phyloP scores from a whole-genome alignment of 1,140 invertebrate species.

The Euwallacea similis region DNA sequence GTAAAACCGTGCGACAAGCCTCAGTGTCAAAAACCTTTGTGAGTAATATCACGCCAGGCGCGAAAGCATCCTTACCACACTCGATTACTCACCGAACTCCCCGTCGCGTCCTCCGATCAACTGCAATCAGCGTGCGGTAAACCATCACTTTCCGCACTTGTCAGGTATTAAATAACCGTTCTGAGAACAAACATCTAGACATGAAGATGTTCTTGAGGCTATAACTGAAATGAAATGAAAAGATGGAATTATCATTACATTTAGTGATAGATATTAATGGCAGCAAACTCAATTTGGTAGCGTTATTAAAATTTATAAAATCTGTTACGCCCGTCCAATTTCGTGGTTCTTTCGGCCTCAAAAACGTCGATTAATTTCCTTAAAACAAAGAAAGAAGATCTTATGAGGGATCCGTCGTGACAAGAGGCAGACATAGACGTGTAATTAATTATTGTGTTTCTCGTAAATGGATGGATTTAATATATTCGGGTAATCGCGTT shows the following conservation, averaged over 20 bases:
- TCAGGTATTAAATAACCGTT: too few species aligned
- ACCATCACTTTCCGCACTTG: too few species aligned
- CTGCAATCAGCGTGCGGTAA: too few species aligned
- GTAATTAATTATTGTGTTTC: slow-evolving; percentile 29
- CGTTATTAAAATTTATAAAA: slow-evolving; percentile 38
- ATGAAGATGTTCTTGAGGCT: too few species aligned
- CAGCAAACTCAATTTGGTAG: slow-evolving; percentile 35
- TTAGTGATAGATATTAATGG: slow-evolving; percentile 35
- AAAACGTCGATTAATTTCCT: slow-evolving; percentile 37
- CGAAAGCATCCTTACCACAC: too few species aligned
- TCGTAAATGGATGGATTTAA: slow-evolving; percentile 11
- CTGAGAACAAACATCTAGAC: too few species aligned
- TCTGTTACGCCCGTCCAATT: slow-evolving; percentile 34
- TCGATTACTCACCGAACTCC: too few species aligned
- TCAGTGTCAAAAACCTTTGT: too few species aligned
- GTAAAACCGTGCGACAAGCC: too few species aligned
- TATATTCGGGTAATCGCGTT: background rate
- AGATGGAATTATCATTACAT: slow-evolving; percentile 19
- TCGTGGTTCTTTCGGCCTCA: slow-evolving; percentile 22
- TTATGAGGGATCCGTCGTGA: slow-evolving; percentile 28
- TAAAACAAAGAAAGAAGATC: slow-evolving; percentile 33
- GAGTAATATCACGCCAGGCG: too few species aligned
- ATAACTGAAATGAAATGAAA: background rate
- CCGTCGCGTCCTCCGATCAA: too few species aligned
- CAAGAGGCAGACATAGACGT: slow-evolving; percentile 23